Base-by-base conservation (phyloP, 2,888 invertebrate genomes). In the Parnassius glacialis region DNA sequence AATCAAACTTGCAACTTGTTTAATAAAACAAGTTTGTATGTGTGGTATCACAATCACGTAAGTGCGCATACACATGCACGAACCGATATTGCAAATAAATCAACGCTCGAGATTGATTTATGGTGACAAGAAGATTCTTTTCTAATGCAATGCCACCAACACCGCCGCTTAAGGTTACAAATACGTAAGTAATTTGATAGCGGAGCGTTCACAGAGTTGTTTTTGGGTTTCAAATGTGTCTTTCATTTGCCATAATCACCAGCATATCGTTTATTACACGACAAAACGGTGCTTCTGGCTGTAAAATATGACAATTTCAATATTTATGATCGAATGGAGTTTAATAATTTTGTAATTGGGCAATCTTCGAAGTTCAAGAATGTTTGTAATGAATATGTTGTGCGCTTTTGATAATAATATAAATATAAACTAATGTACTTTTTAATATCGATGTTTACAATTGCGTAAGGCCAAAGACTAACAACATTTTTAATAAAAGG, bases 141-240 rank as follows among this genome's bases (percentile, higher is more conserved):
- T 9, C 41, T 9, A 43, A 54, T 25, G 12, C 34, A 41, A 20
- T 54, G 54, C n/a, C 34, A 47, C 13, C 44, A 10, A 42, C 43
- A 3, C 42, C 12, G 11, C 20, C 13, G 59, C 25, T 11, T 53
- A 53, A n/a, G 16, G 41, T 59, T 59, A 59, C 59, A 56, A 48
- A 48, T 56, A 41, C 43, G 16, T 41, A 41, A 42, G 53, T 59
- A 59, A 59, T 45, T 44, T 52, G 58, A 58, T 44, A 47, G 34
- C 1, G 34, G 43, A 3, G 2, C 42, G 12, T 13, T n/a, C 16
- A 44, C 45, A 52, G 34, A 11, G 9, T 10, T 34, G 41, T 53
- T 25, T 59, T 47, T 42, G 12, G 12, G 52, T 53, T 59, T 52
- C 53, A 59, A 52, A 52, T 43, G 58, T 52, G 52, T 58, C 3